These are phyloP conservation scores for Lepidiolamprologus cunningtoni DNA, from an alignment of 2,113 vertebrate species.

Conservation along the genomic window DNA sequence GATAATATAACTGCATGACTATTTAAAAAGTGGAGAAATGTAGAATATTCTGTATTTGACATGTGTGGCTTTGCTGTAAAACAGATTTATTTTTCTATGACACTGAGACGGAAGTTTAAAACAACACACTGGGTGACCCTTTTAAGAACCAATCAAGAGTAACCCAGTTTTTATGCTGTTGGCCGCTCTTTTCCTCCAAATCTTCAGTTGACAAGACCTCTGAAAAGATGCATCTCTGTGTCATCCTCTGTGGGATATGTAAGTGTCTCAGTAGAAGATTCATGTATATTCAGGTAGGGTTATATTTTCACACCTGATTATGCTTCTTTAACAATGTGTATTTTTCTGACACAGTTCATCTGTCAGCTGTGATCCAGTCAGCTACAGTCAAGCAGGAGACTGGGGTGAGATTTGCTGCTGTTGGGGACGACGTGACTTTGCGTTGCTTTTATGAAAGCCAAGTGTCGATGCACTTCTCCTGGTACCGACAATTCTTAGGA, in stretches of 20 bases:
- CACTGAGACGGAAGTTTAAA: not conserved
- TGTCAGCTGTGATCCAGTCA: not conserved
- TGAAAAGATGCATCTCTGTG: not conserved
- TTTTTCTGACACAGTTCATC: not conserved
- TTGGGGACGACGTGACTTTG: conserved; percentile 38
- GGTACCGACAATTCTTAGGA: conserved; percentile 49
- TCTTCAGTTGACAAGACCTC: not conserved
- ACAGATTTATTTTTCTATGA: not conserved
- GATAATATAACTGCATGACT: rapidly evolving
- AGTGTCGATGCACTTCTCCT: conserved; percentile 53
- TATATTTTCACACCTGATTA: not conserved
- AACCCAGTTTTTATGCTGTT: not conserved
- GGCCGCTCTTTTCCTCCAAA: not conserved
- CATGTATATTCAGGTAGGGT: not conserved
- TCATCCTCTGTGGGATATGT: conserved; percentile 15
- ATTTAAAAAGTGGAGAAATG: not conserved
- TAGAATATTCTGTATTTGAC: not conserved
- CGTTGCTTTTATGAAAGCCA: conserved; percentile 29
- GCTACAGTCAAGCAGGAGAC: not conserved
- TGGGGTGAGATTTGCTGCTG: not conserved
- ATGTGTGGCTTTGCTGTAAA: not conserved
- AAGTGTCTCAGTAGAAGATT: not conserved
- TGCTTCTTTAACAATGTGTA: not conserved
- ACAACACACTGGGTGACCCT: not conserved
- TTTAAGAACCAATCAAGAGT: conserved; percentile 16